Evolutionary conservation across 2,888 invertebrate genomes (phyloP).

Genomic region (Pristionchus arcanus): DNA sequence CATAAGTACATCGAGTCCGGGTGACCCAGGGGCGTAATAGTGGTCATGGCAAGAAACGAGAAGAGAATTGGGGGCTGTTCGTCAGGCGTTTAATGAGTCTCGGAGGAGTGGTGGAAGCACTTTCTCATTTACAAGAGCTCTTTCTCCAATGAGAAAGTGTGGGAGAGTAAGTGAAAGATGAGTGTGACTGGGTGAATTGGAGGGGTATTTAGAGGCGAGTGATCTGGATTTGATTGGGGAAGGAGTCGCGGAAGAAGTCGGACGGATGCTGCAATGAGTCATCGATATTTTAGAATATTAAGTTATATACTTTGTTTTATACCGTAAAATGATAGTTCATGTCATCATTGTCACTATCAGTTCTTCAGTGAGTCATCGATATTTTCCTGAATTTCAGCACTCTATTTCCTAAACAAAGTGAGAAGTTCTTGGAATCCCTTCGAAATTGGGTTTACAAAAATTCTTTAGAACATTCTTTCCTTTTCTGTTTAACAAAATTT

Average conservation of each 20-base stretch:
- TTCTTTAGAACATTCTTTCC: too few relatives aligned
- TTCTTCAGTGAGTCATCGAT: too few relatives aligned
- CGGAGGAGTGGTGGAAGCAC: background rate
- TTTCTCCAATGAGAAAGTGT: too few relatives aligned
- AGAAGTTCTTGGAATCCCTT: too few relatives aligned
- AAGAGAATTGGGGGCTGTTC: background rate
- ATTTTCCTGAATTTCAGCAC: too few relatives aligned
- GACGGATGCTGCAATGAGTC: conserved; percentile 26
- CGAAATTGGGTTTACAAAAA: too few relatives aligned
- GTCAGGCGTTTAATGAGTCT: background rate
- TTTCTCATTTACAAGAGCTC: too few relatives aligned
- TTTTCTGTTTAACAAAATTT: too few relatives aligned
- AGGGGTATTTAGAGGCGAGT: conserved; percentile 24
- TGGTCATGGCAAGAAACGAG: conserved; percentile 26
- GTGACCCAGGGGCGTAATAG: background rate
- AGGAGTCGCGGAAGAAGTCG: conserved; percentile 44
- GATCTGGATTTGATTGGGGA: conserved; percentile 53
- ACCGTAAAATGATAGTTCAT: background rate
- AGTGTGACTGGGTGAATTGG: background rate
- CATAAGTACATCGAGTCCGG: conserved; percentile 30
- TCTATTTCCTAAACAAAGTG: too few relatives aligned
- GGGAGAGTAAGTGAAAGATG: background rate
- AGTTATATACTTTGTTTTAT: too few relatives aligned
- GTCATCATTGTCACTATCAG: too few relatives aligned
- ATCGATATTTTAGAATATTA: background rate